These are phyloP conservation scores for Suillia variegata DNA, from an alignment of 2,888 invertebrate species.

Conservation along the genomic window DNA sequence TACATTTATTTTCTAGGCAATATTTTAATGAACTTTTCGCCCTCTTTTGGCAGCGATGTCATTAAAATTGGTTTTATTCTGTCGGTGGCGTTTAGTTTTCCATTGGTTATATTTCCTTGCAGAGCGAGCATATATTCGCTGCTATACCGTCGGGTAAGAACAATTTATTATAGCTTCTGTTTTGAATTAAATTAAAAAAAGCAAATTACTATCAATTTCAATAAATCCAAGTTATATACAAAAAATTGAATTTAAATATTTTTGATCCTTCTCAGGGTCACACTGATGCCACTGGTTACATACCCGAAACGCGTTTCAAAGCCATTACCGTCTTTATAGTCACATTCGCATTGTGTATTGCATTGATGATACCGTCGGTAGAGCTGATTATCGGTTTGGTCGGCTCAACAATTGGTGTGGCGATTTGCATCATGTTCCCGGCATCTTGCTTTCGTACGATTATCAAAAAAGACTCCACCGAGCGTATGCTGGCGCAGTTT, in stretches of 20 bases:
- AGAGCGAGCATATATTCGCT: slow-evolving; percentile 91
- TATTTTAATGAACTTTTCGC: slow-evolving; percentile 84
- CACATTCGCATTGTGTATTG: slow-evolving; percentile 74
- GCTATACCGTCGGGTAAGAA: slow-evolving; percentile 77
- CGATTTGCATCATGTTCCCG: slow-evolving; percentile 92
- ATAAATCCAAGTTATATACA: not conserved
- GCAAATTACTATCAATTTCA: not conserved
- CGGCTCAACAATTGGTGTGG: slow-evolving; percentile 93
- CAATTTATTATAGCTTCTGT: not conserved
- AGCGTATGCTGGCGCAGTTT: slow-evolving; percentile 79
- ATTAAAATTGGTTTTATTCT: slow-evolving; percentile 95
- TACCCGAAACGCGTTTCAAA: slow-evolving; percentile 84
- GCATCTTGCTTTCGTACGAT: slow-evolving; percentile 86
- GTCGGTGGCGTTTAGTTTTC: slow-evolving; percentile 95
- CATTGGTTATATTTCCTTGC: slow-evolving; percentile 95
- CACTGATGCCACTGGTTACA: slow-evolving; percentile 73
- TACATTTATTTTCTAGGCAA: slow-evolving; percentile 69
- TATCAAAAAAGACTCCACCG: slow-evolving; percentile 82
- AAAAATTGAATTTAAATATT: not conserved
- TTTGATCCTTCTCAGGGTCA: slow-evolving; percentile 66
- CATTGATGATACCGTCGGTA: slow-evolving; percentile 89
- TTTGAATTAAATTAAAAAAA: not conserved
- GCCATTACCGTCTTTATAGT: slow-evolving; percentile 83
- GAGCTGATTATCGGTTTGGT: slow-evolving; percentile 92
- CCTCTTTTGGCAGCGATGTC: slow-evolving; percentile 81